These are phyloP conservation scores for Drosophila rubida DNA, from an alignment of 2,888 invertebrate species.

Conservation along the genomic window DNA sequence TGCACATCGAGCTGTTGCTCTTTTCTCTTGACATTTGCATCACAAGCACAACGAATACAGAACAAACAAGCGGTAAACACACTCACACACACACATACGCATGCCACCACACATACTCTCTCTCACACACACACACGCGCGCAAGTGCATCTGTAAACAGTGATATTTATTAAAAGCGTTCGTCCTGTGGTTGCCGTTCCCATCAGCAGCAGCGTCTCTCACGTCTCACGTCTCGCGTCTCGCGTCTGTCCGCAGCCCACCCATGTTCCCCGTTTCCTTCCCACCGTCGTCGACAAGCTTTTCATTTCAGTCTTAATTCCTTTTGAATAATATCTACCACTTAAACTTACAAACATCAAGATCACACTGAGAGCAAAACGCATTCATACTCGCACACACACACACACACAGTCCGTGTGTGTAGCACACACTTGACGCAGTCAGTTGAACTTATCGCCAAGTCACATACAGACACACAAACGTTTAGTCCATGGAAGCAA, in stretches of 20 bases:
- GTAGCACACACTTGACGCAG: conserved; percentile 28
- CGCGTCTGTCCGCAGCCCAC: not conserved
- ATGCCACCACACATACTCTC: conserved; percentile 20
- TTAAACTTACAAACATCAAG: conserved; percentile 77
- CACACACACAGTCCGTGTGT: conserved; percentile 1
- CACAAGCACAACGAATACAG: conserved; percentile 58
- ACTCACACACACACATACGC: conserved; percentile 21
- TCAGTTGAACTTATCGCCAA: conserved; percentile 53
- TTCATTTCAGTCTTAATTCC: conserved; percentile 78
- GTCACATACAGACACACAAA: conserved; percentile 35
- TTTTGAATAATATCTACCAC: conserved; percentile 80
- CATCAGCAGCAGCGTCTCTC: conserved; percentile 17
- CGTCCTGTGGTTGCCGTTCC: conserved; percentile 60
- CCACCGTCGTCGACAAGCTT: conserved; percentile 68
- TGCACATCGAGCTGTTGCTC: conserved; percentile 48
- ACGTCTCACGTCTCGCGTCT: conserved; percentile 1
- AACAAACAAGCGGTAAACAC: conserved; percentile 54
- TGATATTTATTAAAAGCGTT: conserved; percentile 73
- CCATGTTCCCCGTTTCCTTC: conserved; percentile 3
- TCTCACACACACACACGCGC: conserved; percentile 5
- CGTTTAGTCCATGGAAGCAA: conserved; percentile 18
- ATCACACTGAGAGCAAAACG: conserved; percentile 45
- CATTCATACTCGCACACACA: conserved; percentile 19
- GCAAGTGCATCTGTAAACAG: conserved; percentile 47
- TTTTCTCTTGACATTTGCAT: conserved; percentile 72